Conservation (phyloP, 2,888 invertebrate species). For the Endomychus coccineus region DNA sequence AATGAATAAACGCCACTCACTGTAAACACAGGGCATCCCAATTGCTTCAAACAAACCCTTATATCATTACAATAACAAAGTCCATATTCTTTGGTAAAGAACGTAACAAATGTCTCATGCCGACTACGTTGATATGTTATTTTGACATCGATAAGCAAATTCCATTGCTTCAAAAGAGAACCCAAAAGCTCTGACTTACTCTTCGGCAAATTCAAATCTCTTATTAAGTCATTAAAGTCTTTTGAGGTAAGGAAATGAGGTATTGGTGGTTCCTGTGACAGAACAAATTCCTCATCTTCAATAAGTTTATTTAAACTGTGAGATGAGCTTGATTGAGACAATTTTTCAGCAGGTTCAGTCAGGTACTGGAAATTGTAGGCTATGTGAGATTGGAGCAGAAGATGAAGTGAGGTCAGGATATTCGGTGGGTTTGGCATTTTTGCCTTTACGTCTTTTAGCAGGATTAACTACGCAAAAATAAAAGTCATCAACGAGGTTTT, state of each 20-base stretch:
- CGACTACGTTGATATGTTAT: slow-evolving; percentile 13
- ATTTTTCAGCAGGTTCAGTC: slow-evolving; percentile 7
- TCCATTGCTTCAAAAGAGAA: slow-evolving; percentile 20
- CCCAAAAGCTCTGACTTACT: slow-evolving; percentile 21
- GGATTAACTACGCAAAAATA: slow-evolving; percentile 29
- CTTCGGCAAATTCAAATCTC: slow-evolving; percentile 23
- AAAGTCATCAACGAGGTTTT: slow-evolving; percentile 30
- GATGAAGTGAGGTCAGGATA: slow-evolving; percentile 15
- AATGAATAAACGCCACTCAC: too few species aligned
- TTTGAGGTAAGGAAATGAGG: slow-evolving; percentile 16
- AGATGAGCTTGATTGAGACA: slow-evolving; percentile 12
- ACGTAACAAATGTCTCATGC: slow-evolving; percentile 16
- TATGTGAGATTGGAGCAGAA: slow-evolving; percentile 9
- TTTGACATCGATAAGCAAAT: slow-evolving; percentile 17
- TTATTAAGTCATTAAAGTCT: slow-evolving; percentile 22
- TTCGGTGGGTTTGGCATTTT: slow-evolving; percentile 16
- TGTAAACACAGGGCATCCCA: slow-evolving; percentile 16
- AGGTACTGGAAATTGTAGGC: slow-evolving; percentile 8
- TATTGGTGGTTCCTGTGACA: slow-evolving; percentile 12
- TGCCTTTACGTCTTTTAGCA: slow-evolving; percentile 13
- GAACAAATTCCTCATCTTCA: too few species aligned
- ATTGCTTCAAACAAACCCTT: slow-evolving; percentile 21
- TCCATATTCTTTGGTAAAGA: slow-evolving; percentile 21
- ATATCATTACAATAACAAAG: slow-evolving; percentile 23
- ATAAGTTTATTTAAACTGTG: slow-evolving; percentile 6